Percentiles rank a stretch among this genome's conserved stretches.
phyloP scores from a whole-genome alignment of 1,140 invertebrate genomes.

The Papilio machaon region DNA sequence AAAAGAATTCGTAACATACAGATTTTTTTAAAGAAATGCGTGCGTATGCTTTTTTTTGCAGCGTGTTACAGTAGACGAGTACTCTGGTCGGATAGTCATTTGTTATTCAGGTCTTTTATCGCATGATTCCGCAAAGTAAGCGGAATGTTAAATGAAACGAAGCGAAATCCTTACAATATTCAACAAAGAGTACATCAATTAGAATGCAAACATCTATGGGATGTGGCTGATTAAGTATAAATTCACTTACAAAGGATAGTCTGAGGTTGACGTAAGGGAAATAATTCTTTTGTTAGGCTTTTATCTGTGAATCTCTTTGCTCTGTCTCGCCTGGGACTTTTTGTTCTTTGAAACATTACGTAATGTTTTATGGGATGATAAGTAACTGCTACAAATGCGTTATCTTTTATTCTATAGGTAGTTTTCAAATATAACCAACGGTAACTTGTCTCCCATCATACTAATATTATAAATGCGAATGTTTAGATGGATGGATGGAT shows the following conservation, averaged over 20 bases:
- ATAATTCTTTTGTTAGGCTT: not conserved
- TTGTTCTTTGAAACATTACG: not conserved
- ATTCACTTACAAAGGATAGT: not conserved
- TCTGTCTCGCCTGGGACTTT: not conserved
- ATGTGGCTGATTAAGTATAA: slow-evolving; percentile 1
- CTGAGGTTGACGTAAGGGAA: not conserved
- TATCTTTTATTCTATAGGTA: too few species aligned
- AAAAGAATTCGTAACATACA: not conserved
- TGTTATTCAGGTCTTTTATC: slow-evolving; percentile 16
- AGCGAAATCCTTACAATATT: slow-evolving; percentile 6
- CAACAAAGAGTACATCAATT: not conserved
- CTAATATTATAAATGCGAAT: too few species aligned
- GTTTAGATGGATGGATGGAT: too few species aligned
- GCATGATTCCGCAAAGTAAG: not conserved
- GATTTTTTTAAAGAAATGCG: not conserved
- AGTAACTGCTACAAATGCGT: too few species aligned
- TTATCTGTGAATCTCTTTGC: not conserved
- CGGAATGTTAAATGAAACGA: slow-evolving; percentile 13
- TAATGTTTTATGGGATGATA: too few species aligned
- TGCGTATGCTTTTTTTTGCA: not conserved
- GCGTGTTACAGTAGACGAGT: not conserved
- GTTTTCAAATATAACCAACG: too few species aligned
- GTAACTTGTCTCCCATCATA: not conserved
- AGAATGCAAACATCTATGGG: not conserved
- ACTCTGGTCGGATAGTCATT: not conserved